Evolutionary conservation across 2,113 vertebrate genomes (phyloP), one percentile per base, ranked within the genome.

Genomic region (Haemorhous mexicanus): DNA sequence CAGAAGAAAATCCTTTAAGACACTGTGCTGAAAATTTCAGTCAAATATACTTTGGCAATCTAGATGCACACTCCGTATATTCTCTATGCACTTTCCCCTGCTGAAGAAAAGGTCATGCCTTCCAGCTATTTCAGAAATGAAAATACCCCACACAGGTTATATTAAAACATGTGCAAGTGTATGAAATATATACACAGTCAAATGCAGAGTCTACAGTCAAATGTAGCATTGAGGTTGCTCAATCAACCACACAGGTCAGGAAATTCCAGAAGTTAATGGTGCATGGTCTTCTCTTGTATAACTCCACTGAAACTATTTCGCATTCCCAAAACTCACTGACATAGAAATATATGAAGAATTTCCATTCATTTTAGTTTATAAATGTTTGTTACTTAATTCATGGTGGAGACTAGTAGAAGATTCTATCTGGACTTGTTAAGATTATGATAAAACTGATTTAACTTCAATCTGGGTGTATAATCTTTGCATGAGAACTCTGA

Each of bases 251-350:
- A 93, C 69, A 91, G 61, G 89, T 89, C 95, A 96, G 96, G 96
- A 97, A 97, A 97, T 96, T 97, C 95, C 92, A 90, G 16, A 66
- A 86, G 85, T 87, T 96, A 95, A 95, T 92, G 90, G 76, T 46
- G 73, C 96, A 64, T 89, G 32, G 32, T 82, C 76, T 76, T 95
- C 59, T 66, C 74, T 81, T 84, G 43, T 93, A 32, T 92, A 91
- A 87, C 44, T 90, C 73, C 35, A 35, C 13, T 84, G 69, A 93
- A 91, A 39, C 6, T 94, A 70, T 82, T 97, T 82, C 64, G 50
- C 82, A 78, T 87, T 95, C 94, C 77, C 59, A 94, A 62, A 94
- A 93, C 32, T 66, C 87, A 85, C 50, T 92, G 87, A 55, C 82
- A 85, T 75, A 85, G 64, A 93, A 90, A 94, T 49, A 50, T 32